A percentile compares a stretch with the other conserved stretches of the same genome.
Evolutionary conservation across 2,888 invertebrate species (phyloP).

Genomic region (Omphaloscelis lunosa): DNA sequence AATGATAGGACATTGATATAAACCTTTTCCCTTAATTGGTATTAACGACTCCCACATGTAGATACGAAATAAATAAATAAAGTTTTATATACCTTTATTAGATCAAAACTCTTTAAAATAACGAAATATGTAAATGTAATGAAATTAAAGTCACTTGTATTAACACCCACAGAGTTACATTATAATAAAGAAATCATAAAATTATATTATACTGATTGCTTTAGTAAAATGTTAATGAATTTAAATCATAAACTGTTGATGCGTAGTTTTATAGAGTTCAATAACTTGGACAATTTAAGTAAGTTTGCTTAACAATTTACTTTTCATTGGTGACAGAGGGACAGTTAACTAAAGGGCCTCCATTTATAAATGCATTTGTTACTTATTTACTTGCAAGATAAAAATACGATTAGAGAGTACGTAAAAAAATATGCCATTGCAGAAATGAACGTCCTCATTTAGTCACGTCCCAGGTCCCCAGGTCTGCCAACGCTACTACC

Average conservation of each 20-base stretch:
- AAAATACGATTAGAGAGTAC: not conserved
- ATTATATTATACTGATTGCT: constrained; percentile 32
- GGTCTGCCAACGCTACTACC: not conserved
- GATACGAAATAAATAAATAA: constrained; percentile 2
- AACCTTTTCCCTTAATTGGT: constrained; percentile 32
- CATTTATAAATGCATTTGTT: not conserved
- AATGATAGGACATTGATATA: not conserved
- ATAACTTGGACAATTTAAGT: constrained; percentile 37
- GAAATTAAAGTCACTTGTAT: constrained; percentile 35
- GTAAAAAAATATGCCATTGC: not conserved
- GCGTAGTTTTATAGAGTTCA: constrained; percentile 30
- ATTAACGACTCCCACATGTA: constrained; percentile 11
- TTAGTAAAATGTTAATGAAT: constrained; percentile 59
- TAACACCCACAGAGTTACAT: constrained; percentile 54
- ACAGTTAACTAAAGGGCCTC: not conserved
- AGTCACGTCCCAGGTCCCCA: too few species aligned
- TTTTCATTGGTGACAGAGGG: constrained; percentile 13
- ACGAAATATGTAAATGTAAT: constrained; percentile 57
- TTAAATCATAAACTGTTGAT: constrained; percentile 34
- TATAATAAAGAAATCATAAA: constrained; percentile 43
- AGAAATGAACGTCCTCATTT: not conserved
- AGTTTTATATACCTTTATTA: constrained; percentile 14
- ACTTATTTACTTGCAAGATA: not conserved
- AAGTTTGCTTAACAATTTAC: constrained; percentile 53
- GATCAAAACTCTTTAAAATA: constrained; percentile 24